Base-by-base conservation (phyloP, 2,113 vertebrate genomes). In the Gavialis gangeticus region DNA sequence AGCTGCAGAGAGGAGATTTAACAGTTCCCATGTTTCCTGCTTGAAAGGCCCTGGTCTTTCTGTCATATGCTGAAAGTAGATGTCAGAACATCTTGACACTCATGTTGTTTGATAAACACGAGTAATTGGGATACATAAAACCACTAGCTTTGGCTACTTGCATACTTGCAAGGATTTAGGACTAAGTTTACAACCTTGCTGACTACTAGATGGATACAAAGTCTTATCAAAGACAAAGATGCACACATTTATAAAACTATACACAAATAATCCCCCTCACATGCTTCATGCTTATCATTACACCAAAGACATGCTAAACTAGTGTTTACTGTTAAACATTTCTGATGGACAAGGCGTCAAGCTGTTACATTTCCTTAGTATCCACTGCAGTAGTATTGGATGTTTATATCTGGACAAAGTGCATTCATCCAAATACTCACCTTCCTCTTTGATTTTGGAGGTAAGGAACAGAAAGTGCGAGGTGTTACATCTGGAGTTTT, bases 371-470 rank as follows among this genome's bases (percentile, higher is more conserved):
- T 57, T 18, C 46, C 18, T 46, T 64, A 64, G 37, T 4, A 21
- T 19, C 69, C 12, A 22, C 19, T 56, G 25, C 25, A 67, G 18
- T 28, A 25, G 17, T 15, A 37, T 67, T 46, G 10, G 34, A 60
- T 55, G 34, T 25, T 77, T 21, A 85, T 17, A 80, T 77, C n/a
- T n/a, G 3, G 18, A 54, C 21, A 64, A 24, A 27, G 46, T n/a
- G 64, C 15, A 67, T 30, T 28, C 17, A 82, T 79, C 76, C 82
- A 95, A 96, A 79, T 85, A 87, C 95, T 98, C 97, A 97, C 98
- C 95, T 98, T 97, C 92, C 90, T 95, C 84, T 85, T 90, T 54
- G 37, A 85, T 95, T 94, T 94, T 92, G 91, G 63, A 0, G 90
- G 69, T 82, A 93, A 85, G 84, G 93, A 71, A 91, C 30, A 90